Evolutionary conservation across 2,888 invertebrate genomes (phyloP), one percentile per base, ranked within the genome.

Genomic region (Leptinotarsa juncta): DNA sequence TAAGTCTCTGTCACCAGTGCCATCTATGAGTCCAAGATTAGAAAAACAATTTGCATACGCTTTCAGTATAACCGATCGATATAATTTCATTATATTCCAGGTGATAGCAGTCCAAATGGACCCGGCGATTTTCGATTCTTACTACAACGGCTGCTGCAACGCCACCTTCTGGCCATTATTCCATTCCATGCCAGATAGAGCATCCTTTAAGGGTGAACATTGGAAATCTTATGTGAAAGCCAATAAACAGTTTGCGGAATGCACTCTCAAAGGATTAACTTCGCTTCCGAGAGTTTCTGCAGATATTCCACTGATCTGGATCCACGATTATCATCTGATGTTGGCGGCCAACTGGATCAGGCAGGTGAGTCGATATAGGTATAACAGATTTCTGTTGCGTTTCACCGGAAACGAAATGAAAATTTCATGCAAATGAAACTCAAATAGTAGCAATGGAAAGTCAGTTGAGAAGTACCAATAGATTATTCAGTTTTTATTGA

Each of bases 261-360:
- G 94, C 84, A 95, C 96, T 1, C 90, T 96, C 71, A 89, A 90
- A 81, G 94, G 95, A 0, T 85, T 94, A 26, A 88, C 90, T 68
- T 88, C 90, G 26, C 83, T 89, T 23, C 88, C 89, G 18, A 90
- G 90, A 68, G 89, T 89, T 68, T 86, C 87, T 18, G 88, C 87
- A 16, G 89, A 93, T 14, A 76, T 84, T 26, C 96, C 97, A 0
- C 91, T 97, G 73, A 93, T 97, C 3, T 97, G 97, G 97, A 92
- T 97, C 32, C 97, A 97, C 85, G 97, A 97, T 86, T 97, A 97
- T 86, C 97, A 97, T 85, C 90, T 97, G 20, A 96, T 97, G 96
- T 89, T 97, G 84, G 95, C 96, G 16, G 96, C 97, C 53, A 96
- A 96, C 87, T 96, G 96, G 92, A 94, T 97, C 80, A 91, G 97